Base-by-base conservation (phyloP, 2,797 vertebrate species). In the Carapus acus region DNA sequence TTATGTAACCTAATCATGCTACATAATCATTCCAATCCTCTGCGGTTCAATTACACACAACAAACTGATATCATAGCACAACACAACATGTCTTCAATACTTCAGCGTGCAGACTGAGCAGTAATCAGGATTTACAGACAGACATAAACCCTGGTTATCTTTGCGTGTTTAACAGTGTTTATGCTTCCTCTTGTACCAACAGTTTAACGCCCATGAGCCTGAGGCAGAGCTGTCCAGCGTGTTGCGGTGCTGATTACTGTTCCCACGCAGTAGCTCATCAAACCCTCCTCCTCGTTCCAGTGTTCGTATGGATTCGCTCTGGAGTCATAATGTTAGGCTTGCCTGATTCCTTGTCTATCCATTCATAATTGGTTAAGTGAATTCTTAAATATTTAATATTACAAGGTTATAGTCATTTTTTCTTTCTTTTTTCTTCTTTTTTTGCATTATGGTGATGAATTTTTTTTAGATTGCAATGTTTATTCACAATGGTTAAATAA, bases 161-260 rank as follows among this genome's bases (percentile, higher is more conserved):
- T 54, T 39, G 37, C 46, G 31, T 23, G 18, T 57, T 49, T 63
- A 29, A 62, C 57, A 49, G 46, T 23, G 48, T 65, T 63, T 55
- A 46, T 56, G 54, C n/a, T 58, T 44, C 66, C 62, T 62, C 49
- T 7, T 29, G 11, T 31, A 36, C 34, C n/a, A 6, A 33, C 31
- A 15, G 14, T 9, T n/a, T 15, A 15, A 36, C 14, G 13, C 13
- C n/a, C 13, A 15, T 43, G 54, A 38, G 43, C 69, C 69, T 2
- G 23, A 57, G 57, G 71, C 22, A 0, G 34, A 20, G 16, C 49
- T 27, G 29, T 54, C 50, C 49, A 33, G 53, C 40, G 3, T 15
- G 45, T 41, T 22, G 41, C 34, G 39, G 8, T 44, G 48, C 55
- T 66, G 54, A 55, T 63, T 57, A 36, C 52, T 68, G 15, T 49